A percentile compares a stretch with the other conserved stretches of the same genome.
These are phyloP conservation scores for Agrilus cyanescens DNA, from an alignment of 2,888 invertebrate species.

Conservation along the genomic window DNA sequence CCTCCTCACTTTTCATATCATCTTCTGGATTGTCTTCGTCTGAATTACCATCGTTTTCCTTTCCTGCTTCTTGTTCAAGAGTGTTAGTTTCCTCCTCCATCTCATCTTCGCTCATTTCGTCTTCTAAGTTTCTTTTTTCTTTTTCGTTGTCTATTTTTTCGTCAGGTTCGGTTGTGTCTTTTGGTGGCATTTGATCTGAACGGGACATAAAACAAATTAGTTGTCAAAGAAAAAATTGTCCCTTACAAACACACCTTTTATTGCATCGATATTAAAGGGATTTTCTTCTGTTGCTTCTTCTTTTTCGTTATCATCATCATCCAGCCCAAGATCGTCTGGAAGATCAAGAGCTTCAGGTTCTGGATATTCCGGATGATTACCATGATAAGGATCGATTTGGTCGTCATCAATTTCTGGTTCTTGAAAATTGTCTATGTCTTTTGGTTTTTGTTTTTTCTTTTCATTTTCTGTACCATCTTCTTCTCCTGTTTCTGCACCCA, in stretches of 20 bases:
- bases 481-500: constrained; percentile 27
- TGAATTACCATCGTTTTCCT: constrained; percentile 29
- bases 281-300: constrained; percentile 56
- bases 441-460: constrained; percentile 38
- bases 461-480: constrained; percentile 44
- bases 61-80: constrained; percentile 22
- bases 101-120: constrained; percentile 34
- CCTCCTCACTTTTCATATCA: constrained; percentile 19
- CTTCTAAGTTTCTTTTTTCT: constrained; percentile 20
- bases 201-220: constrained; percentile 1
- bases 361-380: constrained; percentile 61
- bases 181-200: constrained; percentile 21
- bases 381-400: constrained; percentile 73
- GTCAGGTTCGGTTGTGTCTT: constrained; percentile 25
- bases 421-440: constrained; percentile 71
- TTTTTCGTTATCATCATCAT: constrained; percentile 55
- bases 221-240: neutral
- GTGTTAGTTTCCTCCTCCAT: too few relatives aligned
- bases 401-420: constrained; percentile 70
- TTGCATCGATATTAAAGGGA: constrained; percentile 75
- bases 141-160: constrained; percentile 19
- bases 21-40: constrained; percentile 24
- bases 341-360: constrained; percentile 81
- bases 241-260: constrained; percentile 44
- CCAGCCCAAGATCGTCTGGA: constrained; percentile 75